These are phyloP conservation scores for Sarcophaga rosellei DNA, from an alignment of 2,888 invertebrate genomes.

Conservation along the genomic window DNA sequence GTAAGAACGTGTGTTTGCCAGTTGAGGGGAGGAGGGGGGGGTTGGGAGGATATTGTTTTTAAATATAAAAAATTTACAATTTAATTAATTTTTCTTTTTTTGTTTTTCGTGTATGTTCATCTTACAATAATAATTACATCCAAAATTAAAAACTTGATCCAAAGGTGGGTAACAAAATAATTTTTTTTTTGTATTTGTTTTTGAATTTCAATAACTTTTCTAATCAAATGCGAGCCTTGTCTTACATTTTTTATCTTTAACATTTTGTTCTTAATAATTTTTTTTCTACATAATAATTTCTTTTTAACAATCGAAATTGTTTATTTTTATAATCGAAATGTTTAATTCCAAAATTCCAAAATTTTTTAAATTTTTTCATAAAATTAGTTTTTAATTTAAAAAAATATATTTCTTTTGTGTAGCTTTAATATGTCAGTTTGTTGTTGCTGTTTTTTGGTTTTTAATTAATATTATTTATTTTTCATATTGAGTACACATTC, in stretches of 20 bases:
- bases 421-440: conserved; percentile 65
- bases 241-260: neutral
- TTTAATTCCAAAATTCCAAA: conserved; percentile 75
- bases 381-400: conserved; percentile 26
- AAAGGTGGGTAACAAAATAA: neutral
- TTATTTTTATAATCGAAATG: conserved; percentile 61
- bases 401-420: conserved; percentile 28
- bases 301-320: conserved; percentile 70
- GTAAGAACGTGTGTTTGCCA: conserved; percentile 51
- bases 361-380: conserved; percentile 56
- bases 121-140: conserved; percentile 19
- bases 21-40: conserved; percentile 35
- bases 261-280: conserved; percentile 46
- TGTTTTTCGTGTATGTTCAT: conserved; percentile 22
- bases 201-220: conserved; percentile 44
- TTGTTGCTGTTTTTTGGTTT: conserved; percentile 28
- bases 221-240: conserved; percentile 62
- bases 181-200: conserved; percentile 32
- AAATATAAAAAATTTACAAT: conserved; percentile 60
- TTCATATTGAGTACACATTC: conserved; percentile 66
- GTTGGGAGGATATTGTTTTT: conserved; percentile 17
- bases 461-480: conserved; percentile 34
- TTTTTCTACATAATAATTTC: neutral
- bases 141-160: conserved; percentile 14
- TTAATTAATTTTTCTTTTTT: conserved; percentile 31